Base-by-base conservation (phyloP, 1,140 invertebrate species). In the Rhynchophorus ferrugineus region DNA sequence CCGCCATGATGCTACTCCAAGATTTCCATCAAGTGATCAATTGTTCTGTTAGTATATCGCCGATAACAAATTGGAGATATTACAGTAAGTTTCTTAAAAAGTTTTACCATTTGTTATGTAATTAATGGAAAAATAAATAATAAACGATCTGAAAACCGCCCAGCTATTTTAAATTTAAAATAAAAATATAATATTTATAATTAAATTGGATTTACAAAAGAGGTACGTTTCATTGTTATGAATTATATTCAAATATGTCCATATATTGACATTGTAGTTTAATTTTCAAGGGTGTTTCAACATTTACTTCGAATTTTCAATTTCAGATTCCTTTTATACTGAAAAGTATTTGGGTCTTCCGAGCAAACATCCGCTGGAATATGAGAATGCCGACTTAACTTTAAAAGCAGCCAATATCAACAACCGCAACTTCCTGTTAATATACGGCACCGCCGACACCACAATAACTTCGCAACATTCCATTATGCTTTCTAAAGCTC, bases 391-490 rank as follows among this genome's bases (percentile, higher is more conserved):
- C 17, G 88, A 89, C 65, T 75, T 90, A 51, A 84, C 80, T 34
- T 73, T 80, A 57, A 75, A 80, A 58, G 84, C 82, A 11, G 78
- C 78, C 35, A 83, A 86, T 63, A 73, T 82, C 22, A 71, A 66
- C 68, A 76, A 61, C 61, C 78, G 72, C 64, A 76, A 68, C 63
- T 77, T 75, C 74, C 81, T 78, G 58, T 68, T 91, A 20, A 77
- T 89, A 35, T 89, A 90, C 60, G 87, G 87, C 5, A 86, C 85
- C 1, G 84, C 84, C 2, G 88, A 91, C 65, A 79, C 86, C 39
- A 72, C 80, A 52, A 84, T 90, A n/a, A 89, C 90, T 64, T 81
- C 87, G 59, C 87, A 89, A 63, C 88, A 94, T 65, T 83, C 87
- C 2, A 79, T 91, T 59, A 79, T 87, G 64, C 73, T 92, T n/a